Base-by-base conservation (phyloP, 2,113 vertebrate species). In the Trematomus loennbergii region DNA sequence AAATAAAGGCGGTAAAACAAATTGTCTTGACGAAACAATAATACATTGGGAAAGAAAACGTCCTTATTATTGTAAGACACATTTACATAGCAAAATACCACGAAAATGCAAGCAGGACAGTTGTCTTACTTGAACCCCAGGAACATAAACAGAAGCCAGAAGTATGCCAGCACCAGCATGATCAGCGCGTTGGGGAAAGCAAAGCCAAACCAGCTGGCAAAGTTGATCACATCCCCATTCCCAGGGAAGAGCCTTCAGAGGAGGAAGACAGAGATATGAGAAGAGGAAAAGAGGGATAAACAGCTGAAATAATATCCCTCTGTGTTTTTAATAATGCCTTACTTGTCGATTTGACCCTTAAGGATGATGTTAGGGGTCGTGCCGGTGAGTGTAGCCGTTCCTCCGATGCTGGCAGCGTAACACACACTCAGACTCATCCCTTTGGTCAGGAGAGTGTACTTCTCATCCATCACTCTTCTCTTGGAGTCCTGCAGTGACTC, bases 351-450 rank as follows among this genome's bases (percentile, higher is more conserved):
- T 88, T 99, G 97, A 84, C 97, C 97, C 87, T 97, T 96, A 45
- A 99, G 93, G 81, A 99, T 96, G 89, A 99, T 94, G 70, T 99
- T 99, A 54, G 97, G 96, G 0, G 96, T 93, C 3, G 97, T 98
- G 65, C 98, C 98, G 0, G 98, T 99, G 76, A 99, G 94, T 0
- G 97, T 99, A 62, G 97, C 97, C 0, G 95, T 98, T 55, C 98
- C 98, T 12, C 98, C 98, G 0, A 99, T 98, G 90, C 97, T 99
- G 88, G 98, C 91, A 0, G 97, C 92, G 72, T 99, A 99, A 81
- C 97, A 98, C 76, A 99, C 95, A 0, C 90, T 92, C 43, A 99
- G 94, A 81, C 94, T 96, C 95, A 99, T 95, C 22, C 96, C 97
- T 91, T 97, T 97, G 89, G 79, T 94, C 46, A 98, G 52, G 4